phyloP scores from a whole-genome alignment of 2,888 invertebrate genomes.

The Drosophila peninsularis region DNA sequence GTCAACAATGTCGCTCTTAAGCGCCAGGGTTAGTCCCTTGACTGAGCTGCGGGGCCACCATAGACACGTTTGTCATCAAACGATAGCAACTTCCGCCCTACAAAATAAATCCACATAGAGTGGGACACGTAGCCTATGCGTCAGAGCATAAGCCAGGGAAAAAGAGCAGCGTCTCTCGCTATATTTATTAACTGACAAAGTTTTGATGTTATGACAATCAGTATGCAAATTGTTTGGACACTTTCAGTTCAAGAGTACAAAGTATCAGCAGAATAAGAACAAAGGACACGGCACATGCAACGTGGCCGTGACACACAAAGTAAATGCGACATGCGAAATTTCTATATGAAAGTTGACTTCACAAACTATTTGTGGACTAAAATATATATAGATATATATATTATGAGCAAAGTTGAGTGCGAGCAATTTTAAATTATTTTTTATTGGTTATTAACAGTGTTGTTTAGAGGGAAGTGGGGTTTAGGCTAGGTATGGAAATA shows the following conservation, averaged over 20 bases:
- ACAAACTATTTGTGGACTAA: constrained; percentile 1
- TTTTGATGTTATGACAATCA: constrained; percentile 31
- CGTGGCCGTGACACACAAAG: constrained; percentile 6
- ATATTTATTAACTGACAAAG: constrained; percentile 39
- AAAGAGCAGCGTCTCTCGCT: constrained; percentile 24
- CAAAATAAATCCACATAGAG: constrained; percentile 15
- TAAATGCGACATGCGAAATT: background rate
- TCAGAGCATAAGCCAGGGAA: constrained; percentile 35
- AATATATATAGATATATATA: no score
- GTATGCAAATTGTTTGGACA: constrained; percentile 32
- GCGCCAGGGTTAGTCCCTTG: constrained; percentile 40
- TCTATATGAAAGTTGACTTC: background rate
- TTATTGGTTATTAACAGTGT: background rate
- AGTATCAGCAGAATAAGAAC: background rate
- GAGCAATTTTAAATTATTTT: background rate
- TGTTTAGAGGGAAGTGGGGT: background rate
- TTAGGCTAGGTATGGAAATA: background rate
- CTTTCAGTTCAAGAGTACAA: constrained; percentile 10
- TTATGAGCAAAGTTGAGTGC: background rate
- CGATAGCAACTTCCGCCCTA: constrained; percentile 50
- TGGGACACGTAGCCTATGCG: constrained; percentile 33
- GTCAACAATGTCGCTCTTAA: constrained; percentile 69
- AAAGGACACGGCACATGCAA: constrained; percentile 2
- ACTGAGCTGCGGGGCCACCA: constrained; percentile 13
- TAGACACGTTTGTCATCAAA: constrained; percentile 26